These are phyloP conservation scores for Pollenia amentaria DNA, from an alignment of 2,888 invertebrate species.

Conservation along the genomic window DNA sequence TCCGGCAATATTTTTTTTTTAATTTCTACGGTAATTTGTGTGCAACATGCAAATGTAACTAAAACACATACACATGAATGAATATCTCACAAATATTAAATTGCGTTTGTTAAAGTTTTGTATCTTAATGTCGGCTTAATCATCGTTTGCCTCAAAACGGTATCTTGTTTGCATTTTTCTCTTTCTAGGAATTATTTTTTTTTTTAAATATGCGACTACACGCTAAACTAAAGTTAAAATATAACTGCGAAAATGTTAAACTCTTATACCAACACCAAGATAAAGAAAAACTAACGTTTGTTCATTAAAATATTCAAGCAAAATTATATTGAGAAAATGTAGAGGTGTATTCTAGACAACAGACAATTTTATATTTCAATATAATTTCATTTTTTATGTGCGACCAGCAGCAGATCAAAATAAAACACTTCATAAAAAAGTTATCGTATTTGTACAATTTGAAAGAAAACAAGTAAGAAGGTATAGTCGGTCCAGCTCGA, in stretches of 20 bases:
- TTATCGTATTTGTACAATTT: too few species aligned
- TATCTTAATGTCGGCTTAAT: background rate
- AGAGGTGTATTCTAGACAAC: too few species aligned
- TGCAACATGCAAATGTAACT: slow-evolving; percentile 29
- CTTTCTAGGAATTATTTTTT: background rate
- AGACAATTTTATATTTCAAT: too few species aligned
- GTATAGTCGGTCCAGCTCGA: too few species aligned
- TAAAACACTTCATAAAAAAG: too few species aligned
- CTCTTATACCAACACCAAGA: background rate
- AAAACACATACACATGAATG: background rate
- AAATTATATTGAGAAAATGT: too few species aligned
- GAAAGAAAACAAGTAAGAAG: too few species aligned
- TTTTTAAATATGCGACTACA: background rate
- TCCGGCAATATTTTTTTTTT: slow-evolving; percentile 23
- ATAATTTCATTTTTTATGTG: too few species aligned
- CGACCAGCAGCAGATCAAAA: too few species aligned
- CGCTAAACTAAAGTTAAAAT: background rate
- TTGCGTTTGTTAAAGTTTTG: slow-evolving; percentile 6
- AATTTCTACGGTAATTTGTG: slow-evolving; percentile 57
- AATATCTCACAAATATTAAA: slow-evolving; percentile 7
- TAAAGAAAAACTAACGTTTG: too few species aligned
- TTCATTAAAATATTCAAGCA: too few species aligned
- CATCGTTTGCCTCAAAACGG: slow-evolving; percentile 31
- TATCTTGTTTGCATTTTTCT: slow-evolving; percentile 49
- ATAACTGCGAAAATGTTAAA: slow-evolving; percentile 31